Percentiles rank a stretch among this genome's conserved stretches.
Conservation (phyloP, 2,888 invertebrate species). For the Drosophila quinaria region DNA sequence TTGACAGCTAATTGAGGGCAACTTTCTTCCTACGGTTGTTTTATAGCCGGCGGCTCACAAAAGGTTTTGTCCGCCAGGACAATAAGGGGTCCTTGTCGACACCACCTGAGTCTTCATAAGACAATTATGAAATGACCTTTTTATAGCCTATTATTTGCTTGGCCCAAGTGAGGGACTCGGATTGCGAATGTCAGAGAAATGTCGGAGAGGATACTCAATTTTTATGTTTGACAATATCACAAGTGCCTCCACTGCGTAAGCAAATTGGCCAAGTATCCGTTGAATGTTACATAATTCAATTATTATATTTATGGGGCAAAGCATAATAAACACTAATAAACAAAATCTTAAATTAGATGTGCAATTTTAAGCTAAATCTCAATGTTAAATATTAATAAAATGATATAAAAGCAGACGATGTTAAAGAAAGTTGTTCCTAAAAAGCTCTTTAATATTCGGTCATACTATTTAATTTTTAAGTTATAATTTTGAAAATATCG, state of each 20-base stretch:
- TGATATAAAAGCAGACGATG: too few relatives aligned
- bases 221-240: slow-evolving; percentile 45
- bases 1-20: slow-evolving; percentile 75
- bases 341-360: background rate
- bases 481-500: too few relatives aligned
- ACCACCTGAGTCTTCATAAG: slow-evolving; percentile 62
- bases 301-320: background rate
- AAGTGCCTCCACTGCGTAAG: slow-evolving; percentile 16
- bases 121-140: slow-evolving; percentile 77
- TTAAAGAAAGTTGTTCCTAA: too few relatives aligned
- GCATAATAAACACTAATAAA: background rate
- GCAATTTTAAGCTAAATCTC: too few relatives aligned
- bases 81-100: slow-evolving; percentile 38
- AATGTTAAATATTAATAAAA: too few relatives aligned
- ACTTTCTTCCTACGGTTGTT: slow-evolving; percentile 55
- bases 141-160: slow-evolving; percentile 71
- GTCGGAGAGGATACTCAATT: slow-evolving; percentile 2
- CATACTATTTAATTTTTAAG: too few relatives aligned
- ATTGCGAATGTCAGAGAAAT: slow-evolving; percentile 24
- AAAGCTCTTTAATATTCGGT: too few relatives aligned
- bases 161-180: slow-evolving; percentile 30
- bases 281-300: slow-evolving; percentile 19
- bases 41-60: slow-evolving; percentile 59
- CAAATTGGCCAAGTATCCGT: slow-evolving; percentile 9
- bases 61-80: slow-evolving; percentile 42